Evolutionary conservation across 2,113 vertebrate genomes (phyloP).

Genomic region (Pomatostomus ruficeps): DNA sequence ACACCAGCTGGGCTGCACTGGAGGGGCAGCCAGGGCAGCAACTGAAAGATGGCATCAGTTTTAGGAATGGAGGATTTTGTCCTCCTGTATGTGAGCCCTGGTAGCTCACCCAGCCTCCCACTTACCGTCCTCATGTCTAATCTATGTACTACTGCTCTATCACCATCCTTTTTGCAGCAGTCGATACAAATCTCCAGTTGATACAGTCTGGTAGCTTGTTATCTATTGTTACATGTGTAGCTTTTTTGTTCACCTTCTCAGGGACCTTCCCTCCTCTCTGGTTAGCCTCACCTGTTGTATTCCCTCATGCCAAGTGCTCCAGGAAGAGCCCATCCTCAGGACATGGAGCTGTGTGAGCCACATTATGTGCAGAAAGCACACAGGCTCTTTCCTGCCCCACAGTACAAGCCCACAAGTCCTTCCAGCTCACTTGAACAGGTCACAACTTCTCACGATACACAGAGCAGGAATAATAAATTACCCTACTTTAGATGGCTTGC

Average conservation of each 20-base stretch:
- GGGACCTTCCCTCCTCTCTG: neutral
- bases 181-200: neutral
- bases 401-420: neutral
- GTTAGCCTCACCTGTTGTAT: neutral
- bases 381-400: neutral
- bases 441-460: neutral
- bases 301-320: neutral
- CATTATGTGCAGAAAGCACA: fast-evolving
- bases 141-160: neutral
- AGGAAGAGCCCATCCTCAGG: neutral
- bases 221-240: neutral
- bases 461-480: neutral
- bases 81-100: fast-evolving
- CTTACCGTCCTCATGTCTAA: neutral
- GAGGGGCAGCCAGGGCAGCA: fast-evolving
- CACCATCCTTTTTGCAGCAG: neutral
- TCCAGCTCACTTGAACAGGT: neutral
- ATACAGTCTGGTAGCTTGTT: neutral
- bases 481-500: constrained; percentile 7
- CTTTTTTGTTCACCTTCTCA: neutral
- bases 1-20: neutral
- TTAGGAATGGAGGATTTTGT: neutral
- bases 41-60: neutral
- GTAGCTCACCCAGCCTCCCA: neutral
- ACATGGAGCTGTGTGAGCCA: fast-evolving